Percentiles rank a stretch among this genome's conserved stretches.
phyloP scores from a whole-genome alignment of 2,888 invertebrate species.

The Camponotus fellah region DNA sequence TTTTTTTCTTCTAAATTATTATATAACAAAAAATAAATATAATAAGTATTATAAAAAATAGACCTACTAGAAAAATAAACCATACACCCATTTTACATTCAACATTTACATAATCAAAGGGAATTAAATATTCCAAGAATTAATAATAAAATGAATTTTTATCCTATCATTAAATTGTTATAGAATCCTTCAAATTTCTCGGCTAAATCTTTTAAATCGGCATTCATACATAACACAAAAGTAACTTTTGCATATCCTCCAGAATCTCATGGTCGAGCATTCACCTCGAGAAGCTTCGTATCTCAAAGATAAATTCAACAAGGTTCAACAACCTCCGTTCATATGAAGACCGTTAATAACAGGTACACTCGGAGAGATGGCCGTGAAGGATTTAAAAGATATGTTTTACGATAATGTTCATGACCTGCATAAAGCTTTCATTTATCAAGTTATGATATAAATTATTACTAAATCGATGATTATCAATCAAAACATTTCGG shows the following conservation, averaged over 20 bases:
- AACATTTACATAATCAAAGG: background rate
- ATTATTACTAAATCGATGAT: background rate
- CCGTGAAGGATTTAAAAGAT: conserved; percentile 70
- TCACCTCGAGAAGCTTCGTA: conserved; percentile 65
- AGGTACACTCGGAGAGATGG: conserved; percentile 25
- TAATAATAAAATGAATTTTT: background rate
- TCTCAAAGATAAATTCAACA: conserved; percentile 62
- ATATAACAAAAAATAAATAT: background rate
- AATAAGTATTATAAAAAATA: background rate
- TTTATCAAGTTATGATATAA: conserved; percentile 16
- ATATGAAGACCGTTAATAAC: conserved; percentile 58
- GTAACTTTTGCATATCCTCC: background rate
- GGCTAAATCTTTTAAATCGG: too few species aligned
- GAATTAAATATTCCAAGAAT: background rate
- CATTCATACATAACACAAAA: background rate
- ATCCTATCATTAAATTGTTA: background rate
- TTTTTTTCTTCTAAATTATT: background rate
- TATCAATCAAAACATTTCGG: background rate
- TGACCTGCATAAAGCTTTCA: conserved; percentile 71
- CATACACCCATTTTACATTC: background rate
- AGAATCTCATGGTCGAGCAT: conserved; percentile 59
- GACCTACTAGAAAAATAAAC: too few species aligned
- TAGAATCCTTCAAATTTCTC: background rate
- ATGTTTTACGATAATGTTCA: conserved; percentile 64
- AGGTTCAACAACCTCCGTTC: conserved; percentile 66